These are phyloP conservation scores for Anoplopoma fimbria DNA, from an alignment of 2,113 vertebrate species.

Conservation along the genomic window DNA sequence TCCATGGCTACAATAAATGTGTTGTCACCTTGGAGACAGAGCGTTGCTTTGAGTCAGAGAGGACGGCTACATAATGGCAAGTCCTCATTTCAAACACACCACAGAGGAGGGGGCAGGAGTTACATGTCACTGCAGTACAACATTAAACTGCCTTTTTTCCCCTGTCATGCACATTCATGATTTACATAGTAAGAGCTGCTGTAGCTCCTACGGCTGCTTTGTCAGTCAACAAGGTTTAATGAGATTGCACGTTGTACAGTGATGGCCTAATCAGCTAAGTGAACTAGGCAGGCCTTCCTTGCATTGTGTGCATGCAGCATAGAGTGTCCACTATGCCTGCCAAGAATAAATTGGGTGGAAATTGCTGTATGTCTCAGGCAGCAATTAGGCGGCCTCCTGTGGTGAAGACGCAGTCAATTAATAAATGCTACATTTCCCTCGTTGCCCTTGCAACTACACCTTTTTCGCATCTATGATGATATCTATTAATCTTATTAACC, in stretches of 20 bases:
- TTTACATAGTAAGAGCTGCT: slow-evolving; percentile 14
- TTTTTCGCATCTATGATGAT: slow-evolving; percentile 32
- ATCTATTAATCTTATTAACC: slow-evolving; percentile 58
- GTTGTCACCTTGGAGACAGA: slow-evolving; percentile 80
- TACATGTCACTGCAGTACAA: not conserved
- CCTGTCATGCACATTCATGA: slow-evolving; percentile 23
- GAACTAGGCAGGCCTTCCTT: slow-evolving; percentile 45
- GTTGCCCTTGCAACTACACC: slow-evolving; percentile 75
- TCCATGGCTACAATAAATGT: slow-evolving; percentile 77
- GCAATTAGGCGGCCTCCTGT: slow-evolving; percentile 73
- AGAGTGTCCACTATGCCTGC: slow-evolving; percentile 36
- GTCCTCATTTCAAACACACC: slow-evolving; percentile 49
- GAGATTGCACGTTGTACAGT: slow-evolving; percentile 41
- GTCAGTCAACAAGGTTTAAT: slow-evolving; percentile 49
- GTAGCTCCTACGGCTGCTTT: slow-evolving; percentile 5
- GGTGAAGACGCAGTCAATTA: slow-evolving; percentile 67
- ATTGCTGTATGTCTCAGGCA: slow-evolving; percentile 69
- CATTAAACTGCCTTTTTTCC: not conserved
- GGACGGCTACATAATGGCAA: slow-evolving; percentile 51
- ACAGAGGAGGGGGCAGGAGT: not conserved
- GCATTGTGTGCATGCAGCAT: slow-evolving; percentile 26
- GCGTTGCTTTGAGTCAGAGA: slow-evolving; percentile 61
- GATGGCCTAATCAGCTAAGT: slow-evolving; percentile 43
- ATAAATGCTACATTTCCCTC: slow-evolving; percentile 72
- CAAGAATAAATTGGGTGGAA: slow-evolving; percentile 75